These are phyloP conservation scores for Emydoidea blandingii DNA, from an alignment of 2,797 vertebrate genomes.

Conservation along the genomic window DNA sequence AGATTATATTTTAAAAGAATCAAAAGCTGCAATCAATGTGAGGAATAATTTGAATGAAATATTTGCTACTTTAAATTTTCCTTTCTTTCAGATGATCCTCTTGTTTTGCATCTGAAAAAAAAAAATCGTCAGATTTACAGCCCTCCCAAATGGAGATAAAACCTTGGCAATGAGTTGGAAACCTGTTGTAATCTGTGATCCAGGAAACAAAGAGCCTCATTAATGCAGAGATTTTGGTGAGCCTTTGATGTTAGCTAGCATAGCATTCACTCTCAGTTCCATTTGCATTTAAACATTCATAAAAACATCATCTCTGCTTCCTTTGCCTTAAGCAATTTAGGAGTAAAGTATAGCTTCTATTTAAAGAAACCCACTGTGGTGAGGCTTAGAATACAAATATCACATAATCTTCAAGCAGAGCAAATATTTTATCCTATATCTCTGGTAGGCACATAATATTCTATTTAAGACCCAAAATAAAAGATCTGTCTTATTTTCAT, in stretches of 20 bases:
- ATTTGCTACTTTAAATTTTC: slow-evolving; percentile 63
- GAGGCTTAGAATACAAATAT: slow-evolving; percentile 83
- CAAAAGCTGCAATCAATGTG: slow-evolving; percentile 37
- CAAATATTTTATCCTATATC: slow-evolving; percentile 78
- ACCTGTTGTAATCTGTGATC: slow-evolving; percentile 93
- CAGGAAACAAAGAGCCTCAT: slow-evolving; percentile 96
- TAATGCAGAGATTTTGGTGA: slow-evolving; percentile 93
- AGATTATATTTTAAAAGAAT: slow-evolving; percentile 30
- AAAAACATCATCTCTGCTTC: slow-evolving; percentile 85
- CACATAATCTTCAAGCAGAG: slow-evolving; percentile 78
- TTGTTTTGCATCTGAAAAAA: slow-evolving; percentile 79
- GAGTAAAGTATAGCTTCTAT: slow-evolving; percentile 85
- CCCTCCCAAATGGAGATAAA: slow-evolving; percentile 83
- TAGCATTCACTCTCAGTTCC: slow-evolving; percentile 89
- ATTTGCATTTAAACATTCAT: slow-evolving; percentile 83
- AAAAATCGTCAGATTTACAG: slow-evolving; percentile 82
- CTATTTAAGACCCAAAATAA: slow-evolving; percentile 65
- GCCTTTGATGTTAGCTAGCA: slow-evolving; percentile 95
- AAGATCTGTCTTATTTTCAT: slow-evolving; percentile 70
- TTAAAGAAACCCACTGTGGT: slow-evolving; percentile 86
- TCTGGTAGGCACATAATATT: slow-evolving; percentile 71
- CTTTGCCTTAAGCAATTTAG: slow-evolving; percentile 85
- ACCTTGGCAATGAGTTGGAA: slow-evolving; percentile 86
- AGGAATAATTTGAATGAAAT: slow-evolving; percentile 68
- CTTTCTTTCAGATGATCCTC: slow-evolving; percentile 69